Conservation (phyloP, 1,140 invertebrate species). For the Camponotus vicinus region DNA sequence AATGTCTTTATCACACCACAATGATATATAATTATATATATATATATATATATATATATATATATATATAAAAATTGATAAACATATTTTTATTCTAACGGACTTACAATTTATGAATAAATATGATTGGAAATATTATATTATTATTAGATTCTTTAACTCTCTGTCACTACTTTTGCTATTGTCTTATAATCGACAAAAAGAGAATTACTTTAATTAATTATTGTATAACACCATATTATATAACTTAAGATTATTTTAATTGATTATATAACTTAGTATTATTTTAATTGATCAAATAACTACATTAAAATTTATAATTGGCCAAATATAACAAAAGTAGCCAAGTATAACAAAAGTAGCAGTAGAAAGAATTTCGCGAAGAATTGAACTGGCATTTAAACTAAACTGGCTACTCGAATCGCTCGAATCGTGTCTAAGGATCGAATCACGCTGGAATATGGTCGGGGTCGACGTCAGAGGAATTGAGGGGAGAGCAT, state of each 20-base stretch:
- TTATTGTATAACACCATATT: not conserved
- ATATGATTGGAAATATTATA: not conserved
- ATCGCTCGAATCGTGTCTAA: conserved; percentile 65
- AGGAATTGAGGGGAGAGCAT: conserved; percentile 79
- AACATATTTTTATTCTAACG: not conserved
- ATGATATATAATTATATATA: not conserved
- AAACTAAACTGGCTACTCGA: conserved; percentile 64
- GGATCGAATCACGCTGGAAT: conserved; percentile 74
- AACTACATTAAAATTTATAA: conserved; percentile 59
- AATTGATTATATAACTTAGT: not conserved
- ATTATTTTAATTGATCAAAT: conserved; percentile 51
- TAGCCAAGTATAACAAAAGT: conserved; percentile 34
- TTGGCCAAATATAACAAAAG: too few species aligned
- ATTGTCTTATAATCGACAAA: conserved; percentile 58
- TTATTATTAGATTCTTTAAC: not conserved
- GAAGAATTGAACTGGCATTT: conserved; percentile 51
- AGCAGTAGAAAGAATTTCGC: not conserved
- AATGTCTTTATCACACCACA: not conserved
- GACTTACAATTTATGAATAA: not conserved
- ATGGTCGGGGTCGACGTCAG: conserved; percentile 75
- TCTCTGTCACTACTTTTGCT: not conserved
- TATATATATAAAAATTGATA: not conserved
- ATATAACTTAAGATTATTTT: not conserved
- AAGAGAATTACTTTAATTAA: conserved; percentile 28
- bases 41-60: too few species aligned